These are phyloP conservation scores for Stramonita haemastoma DNA, from an alignment of 2,888 invertebrate genomes.

Conservation along the genomic window DNA sequence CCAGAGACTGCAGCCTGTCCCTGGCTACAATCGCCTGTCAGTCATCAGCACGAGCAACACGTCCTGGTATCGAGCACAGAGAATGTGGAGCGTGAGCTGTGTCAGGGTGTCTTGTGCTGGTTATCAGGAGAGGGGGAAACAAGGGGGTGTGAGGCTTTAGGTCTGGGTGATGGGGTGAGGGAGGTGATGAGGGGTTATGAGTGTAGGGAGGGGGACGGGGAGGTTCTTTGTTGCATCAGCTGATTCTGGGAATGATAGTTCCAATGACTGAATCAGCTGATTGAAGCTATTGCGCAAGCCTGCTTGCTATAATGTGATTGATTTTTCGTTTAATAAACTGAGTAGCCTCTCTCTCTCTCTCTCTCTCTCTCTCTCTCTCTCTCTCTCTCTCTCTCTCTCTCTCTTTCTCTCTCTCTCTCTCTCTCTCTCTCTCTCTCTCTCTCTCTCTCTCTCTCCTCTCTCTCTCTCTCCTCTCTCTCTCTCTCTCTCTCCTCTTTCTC, in stretches of 20 bases:
- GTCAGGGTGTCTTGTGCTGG: not conserved
- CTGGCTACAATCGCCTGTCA: constrained; percentile 9
- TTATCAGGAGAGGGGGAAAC: not conserved
- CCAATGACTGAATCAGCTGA: not conserved
- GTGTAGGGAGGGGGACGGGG: no score
- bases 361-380: no score
- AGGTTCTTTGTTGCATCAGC: not conserved
- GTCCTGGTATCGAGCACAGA: not conserved
- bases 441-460: no score
- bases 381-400: no score
- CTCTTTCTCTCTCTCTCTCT: no score
- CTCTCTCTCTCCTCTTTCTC: no score
- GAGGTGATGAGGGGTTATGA: not conserved
- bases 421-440: no score
- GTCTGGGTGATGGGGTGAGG: not conserved
- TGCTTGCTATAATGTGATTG: no score
- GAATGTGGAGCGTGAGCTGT: not conserved
- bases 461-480: no score
- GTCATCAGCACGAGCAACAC: constrained; percentile 11
- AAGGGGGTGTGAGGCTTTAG: not conserved
- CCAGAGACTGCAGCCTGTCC: constrained; percentile 6
- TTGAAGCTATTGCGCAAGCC: not conserved
- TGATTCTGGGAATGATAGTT: not conserved
- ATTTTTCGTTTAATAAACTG: no score
- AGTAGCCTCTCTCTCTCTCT: no score